These are phyloP conservation scores for Lymantria dispar DNA, from an alignment of 2,888 invertebrate genomes.

Conservation along the genomic window DNA sequence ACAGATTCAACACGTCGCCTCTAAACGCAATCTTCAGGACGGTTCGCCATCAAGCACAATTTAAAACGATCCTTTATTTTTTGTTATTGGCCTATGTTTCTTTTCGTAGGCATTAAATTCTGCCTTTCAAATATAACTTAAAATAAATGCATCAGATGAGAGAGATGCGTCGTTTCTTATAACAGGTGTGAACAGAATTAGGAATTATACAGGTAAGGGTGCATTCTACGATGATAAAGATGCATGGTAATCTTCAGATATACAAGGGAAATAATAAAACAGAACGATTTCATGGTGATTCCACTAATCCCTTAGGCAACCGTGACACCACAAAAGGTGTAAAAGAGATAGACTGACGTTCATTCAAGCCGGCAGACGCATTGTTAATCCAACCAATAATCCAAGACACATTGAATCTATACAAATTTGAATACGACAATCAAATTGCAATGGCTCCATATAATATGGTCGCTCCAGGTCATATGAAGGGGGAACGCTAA, in stretches of 20 bases:
- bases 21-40: too few relatives aligned
- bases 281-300: conserved; percentile 55
- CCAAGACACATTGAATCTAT: conserved; percentile 31
- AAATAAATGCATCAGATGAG: conserved; percentile 12
- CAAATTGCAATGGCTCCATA: conserved; percentile 38
- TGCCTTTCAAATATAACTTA: not conserved
- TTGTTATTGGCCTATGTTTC: too few relatives aligned
- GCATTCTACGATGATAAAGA: conserved; percentile 36
- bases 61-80: too few relatives aligned
- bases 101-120: too few relatives aligned
- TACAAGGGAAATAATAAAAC: conserved; percentile 38
- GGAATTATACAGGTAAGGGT: conserved; percentile 46
- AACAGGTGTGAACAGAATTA: conserved; percentile 26
- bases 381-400: conserved; percentile 47
- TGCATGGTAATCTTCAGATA: conserved; percentile 39
- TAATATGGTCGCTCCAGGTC: conserved; percentile 52
- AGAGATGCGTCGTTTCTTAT: conserved; percentile 10
- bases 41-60: too few relatives aligned
- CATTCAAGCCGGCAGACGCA: conserved; percentile 65
- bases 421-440: conserved; percentile 14
- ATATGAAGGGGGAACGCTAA: conserved; percentile 61
- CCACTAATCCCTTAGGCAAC: conserved; percentile 63
- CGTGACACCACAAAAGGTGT: conserved; percentile 59
- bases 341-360: conserved; percentile 53
- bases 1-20: too few relatives aligned